A percentile compares a stretch with the other conserved stretches of the same genome.
Conservation (phyloP, 2,888 invertebrate species). For the Gasteruption jaculator region DNA sequence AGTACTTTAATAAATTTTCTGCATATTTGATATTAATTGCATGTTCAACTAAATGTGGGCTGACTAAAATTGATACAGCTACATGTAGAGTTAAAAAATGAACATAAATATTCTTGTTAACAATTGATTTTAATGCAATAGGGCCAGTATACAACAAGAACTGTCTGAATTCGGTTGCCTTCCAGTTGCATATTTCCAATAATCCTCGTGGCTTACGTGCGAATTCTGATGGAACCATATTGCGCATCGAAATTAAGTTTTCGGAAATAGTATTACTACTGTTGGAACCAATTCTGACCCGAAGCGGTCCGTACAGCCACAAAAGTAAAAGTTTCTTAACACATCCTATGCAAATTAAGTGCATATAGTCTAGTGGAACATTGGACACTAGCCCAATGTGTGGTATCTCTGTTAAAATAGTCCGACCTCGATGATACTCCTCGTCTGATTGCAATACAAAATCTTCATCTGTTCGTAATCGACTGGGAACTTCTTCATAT, state of each 20-base stretch:
- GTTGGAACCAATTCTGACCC: background rate
- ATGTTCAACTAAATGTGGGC: conserved; percentile 14
- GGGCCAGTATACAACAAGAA: conserved; percentile 18
- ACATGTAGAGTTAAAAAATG: conserved; percentile 19
- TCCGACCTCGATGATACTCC: conserved; percentile 18
- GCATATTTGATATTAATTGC: conserved; percentile 17
- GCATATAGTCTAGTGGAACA: conserved; percentile 25
- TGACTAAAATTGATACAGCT: conserved; percentile 16
- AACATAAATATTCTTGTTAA: conserved; percentile 10
- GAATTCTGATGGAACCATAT: conserved; percentile 13
- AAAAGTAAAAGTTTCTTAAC: conserved; percentile 19
- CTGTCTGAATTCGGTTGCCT: conserved; percentile 16
- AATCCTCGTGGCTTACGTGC: conserved; percentile 14
- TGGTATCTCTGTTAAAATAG: conserved; percentile 17
- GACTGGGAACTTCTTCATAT: conserved; percentile 6
- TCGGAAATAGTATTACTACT: background rate
- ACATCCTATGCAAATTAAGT: conserved; percentile 19
- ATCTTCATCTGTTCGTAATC: conserved; percentile 16
- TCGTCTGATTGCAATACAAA: conserved; percentile 11
- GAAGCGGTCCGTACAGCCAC: conserved; percentile 17
- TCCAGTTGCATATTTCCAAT: conserved; percentile 14
- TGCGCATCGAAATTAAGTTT: background rate
- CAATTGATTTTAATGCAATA: conserved; percentile 14
- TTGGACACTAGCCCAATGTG: conserved; percentile 19
- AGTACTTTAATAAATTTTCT: conserved; percentile 11